Evolutionary conservation across 2,797 vertebrate genomes (phyloP), one percentile per base, ranked within the genome.

Genomic region (Siniperca undulata): DNA sequence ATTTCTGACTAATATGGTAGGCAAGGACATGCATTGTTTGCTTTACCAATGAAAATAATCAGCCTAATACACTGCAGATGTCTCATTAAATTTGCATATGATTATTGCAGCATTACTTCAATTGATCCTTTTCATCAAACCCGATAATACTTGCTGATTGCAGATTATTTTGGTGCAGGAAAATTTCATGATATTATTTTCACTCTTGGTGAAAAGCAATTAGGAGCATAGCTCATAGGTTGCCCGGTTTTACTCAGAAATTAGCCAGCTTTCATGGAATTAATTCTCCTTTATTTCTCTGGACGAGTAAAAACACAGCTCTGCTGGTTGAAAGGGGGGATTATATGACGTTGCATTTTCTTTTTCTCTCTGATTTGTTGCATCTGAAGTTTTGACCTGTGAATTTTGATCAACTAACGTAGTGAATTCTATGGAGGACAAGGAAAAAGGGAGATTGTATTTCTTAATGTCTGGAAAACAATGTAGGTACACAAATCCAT

Each of bases 121-220:
- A 88, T 92, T 87, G 88, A 93, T 92, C 87, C 88, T 87, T 94
- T 92, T 94, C 85, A 94, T 92, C 87, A 89, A 77, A 84, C 68
- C 69, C 89, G 86, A 95, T 94, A 92, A 94, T 93, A 86, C 84
- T 87, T 73, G 80, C 85, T 94, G 94, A 95, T 95, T 94, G 89
- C 91, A 83, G 81, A 89, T 84, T 91, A 83, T 86, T 89, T 83
- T 79, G 81, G 72, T 70, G 19, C 78, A 78, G 89, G 82, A 74
- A 90, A 78, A 93, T 93, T 88, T 87, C 71, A 85, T 69, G 79
- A 85, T 87, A 86, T 91, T 88, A 85, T 80, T 84, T 89, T 91
- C 81, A 70, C 74, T 86, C 88, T 84, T 74, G 40, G 88, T 89
- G 84, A 86, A 86, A 90, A 89, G 88, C 89, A 94, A 91, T 93